Base-by-base conservation (phyloP, 2,113 vertebrate genomes). In the Salvelinus fontinalis region DNA sequence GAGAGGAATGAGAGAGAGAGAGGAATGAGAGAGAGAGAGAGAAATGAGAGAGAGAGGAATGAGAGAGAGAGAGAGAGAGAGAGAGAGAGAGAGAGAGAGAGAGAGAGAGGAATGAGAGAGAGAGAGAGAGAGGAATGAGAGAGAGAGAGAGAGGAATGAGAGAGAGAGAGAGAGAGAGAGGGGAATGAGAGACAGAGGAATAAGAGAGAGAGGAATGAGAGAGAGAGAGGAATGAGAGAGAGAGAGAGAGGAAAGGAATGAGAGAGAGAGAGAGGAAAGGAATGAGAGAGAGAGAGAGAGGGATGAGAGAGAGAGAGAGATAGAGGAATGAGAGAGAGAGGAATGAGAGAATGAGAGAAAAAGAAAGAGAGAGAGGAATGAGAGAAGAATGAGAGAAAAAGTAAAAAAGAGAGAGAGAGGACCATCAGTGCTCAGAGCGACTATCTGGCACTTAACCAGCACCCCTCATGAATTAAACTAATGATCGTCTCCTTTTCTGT, bases 391-490 rank as follows among this genome's bases (percentile, higher is more conserved):
- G 70, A 71, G 77, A 5, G 16, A 67, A 49, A 13, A 73, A 76
- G 59, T 24, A 9, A 72, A 5, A 14, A 11, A 39, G 65, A 60
- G 48, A 60, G 39, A 72, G 54, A 71, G 70, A 24, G 78, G 84
- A 82, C 81, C 82, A 90, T 90, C 90, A 91, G 89, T 1, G 82
- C 89, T 84, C 82, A 57, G 77, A 65, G 75, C 87, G 88, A 87
- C 81, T 76, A 90, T 89, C 84, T 85, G 89, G 84, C 88, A 91
- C 88, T 89, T 90, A 88, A 88, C 86, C 86, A 87, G 85, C 90
- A 84, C 87, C 78, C 66, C 86, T 91, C 89, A 88, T 91, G 90
- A 93, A 91, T 91, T 93, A 92, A 90, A 91, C 90, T 92, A 90
- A 92, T 89, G 76, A 92, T 89, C 86, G 77, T 73, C 83, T 88